These are phyloP conservation scores for Mirza zaza DNA, from an alignment of 2,113 vertebrate genomes.

Conservation along the genomic window DNA sequence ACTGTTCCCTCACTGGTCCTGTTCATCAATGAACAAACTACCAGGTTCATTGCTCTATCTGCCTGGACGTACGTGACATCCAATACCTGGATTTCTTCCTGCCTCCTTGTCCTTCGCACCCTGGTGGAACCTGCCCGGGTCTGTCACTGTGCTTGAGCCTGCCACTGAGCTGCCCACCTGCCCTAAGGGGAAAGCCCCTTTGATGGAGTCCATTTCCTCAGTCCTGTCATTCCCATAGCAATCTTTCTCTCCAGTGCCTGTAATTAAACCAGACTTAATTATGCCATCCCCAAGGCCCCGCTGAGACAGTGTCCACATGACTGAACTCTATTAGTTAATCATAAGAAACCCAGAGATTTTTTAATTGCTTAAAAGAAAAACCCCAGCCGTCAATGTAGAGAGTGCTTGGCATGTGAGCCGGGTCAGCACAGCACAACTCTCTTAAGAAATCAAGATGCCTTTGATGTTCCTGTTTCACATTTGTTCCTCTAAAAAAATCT, in stretches of 20 bases:
- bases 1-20: background rate
- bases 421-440: background rate
- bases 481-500: background rate
- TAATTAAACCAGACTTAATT: background rate
- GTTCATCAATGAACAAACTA: background rate
- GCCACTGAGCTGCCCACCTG: background rate
- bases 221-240: background rate
- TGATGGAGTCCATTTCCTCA: background rate
- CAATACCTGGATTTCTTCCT: background rate
- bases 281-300: background rate
- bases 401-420: background rate
- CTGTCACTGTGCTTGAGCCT: background rate
- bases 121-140: background rate
- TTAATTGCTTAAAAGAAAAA: background rate
- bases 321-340: background rate
- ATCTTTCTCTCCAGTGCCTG: background rate
- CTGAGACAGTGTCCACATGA: background rate
- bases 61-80: background rate
- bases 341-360: background rate
- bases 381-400: background rate
- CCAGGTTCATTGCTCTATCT: background rate
- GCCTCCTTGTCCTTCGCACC: background rate
- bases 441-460: background rate
- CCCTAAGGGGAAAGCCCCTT: rapidly evolving
- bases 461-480: background rate